Base-by-base conservation (phyloP, 37 sponge, comb jelly and placozoan species). In the Theonella swinhoei region DNA sequence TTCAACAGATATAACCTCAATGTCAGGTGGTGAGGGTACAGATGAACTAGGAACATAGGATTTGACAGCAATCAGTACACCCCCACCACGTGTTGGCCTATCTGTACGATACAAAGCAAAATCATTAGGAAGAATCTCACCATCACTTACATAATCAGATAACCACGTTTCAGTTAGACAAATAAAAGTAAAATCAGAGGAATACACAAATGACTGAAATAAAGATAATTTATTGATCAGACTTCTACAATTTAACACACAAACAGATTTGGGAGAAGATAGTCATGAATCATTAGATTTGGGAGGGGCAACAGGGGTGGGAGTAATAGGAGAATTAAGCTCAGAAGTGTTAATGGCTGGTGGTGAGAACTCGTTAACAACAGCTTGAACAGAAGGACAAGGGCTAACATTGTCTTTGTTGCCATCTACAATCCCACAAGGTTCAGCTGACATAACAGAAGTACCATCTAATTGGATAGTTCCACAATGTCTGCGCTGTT, bases 161-260 rank as follows among this genome's bases (percentile, higher is more conserved):
- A 72, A 42, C 84, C 84, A 83, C 14, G 84, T 83, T 83, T 83
- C 84, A 36, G 75, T 75, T 24, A 83, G 22, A n/a, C 70, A 26
- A 26, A 83, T 73, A 7, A 82, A 30, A 62, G 47, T 3, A 24
- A 26, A 47, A 25, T 25, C 30, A 34, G 38, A 24, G 5, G 82
- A 62, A 20, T 42, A 83, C 22, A 83, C 67, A 62, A 74, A 72
- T 0, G 75, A 19, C 29, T 83, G 83, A 38, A 83, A 74, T 2
- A 23, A 1, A 23, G 39, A 25, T 19, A 83, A 28, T 32, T 83
- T 83, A 28, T 83, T 83, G 39, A 83, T 75, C 1, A 83, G 29
- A 62, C 83, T 83, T 2, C 83, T 11, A 3, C 31, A 65, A 83
- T 83, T 83, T 3, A 41, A 7, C 1, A 71, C 17, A 30, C 80